Percentiles rank a stretch among this genome's conserved stretches.
These are phyloP conservation scores for Drosophila subquinaria DNA, from an alignment of 2,888 invertebrate genomes.

Conservation along the genomic window DNA sequence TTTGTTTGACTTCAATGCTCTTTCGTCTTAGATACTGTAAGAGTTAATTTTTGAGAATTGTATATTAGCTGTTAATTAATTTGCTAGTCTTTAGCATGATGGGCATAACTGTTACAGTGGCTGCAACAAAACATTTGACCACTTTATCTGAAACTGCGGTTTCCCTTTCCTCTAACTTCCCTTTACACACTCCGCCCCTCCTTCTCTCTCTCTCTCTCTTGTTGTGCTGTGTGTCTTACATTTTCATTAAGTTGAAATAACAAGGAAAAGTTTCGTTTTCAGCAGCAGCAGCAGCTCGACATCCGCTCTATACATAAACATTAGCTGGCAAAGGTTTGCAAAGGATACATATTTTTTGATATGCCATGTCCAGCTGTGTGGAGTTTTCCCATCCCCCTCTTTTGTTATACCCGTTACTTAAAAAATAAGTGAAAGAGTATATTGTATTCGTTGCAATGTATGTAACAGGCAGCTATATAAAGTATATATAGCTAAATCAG, in stretches of 20 bases:
- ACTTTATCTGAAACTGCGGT: background rate
- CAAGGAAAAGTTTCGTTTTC: constrained; percentile 65
- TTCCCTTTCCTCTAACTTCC: background rate
- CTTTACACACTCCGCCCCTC: background rate
- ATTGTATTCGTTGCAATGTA: too few relatives aligned
- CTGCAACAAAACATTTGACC: background rate
- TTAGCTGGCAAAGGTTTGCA: constrained; percentile 35
- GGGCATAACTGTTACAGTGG: constrained; percentile 5
- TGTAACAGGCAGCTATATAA: too few relatives aligned
- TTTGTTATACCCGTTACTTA: too few relatives aligned
- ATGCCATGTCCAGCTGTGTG: constrained; percentile 72
- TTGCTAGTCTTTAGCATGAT: background rate
- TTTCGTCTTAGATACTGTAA: too few relatives aligned
- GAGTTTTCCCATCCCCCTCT: too few relatives aligned
- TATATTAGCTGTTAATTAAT: background rate
- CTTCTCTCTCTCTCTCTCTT: background rate
- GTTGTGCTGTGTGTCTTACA: constrained; percentile 53
- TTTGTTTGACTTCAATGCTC: too few relatives aligned
- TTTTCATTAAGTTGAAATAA: constrained; percentile 78
- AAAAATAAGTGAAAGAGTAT: too few relatives aligned
- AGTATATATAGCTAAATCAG: too few relatives aligned
- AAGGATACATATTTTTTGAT: constrained; percentile 71
- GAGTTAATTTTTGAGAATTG: too few relatives aligned
- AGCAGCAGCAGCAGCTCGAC: constrained; percentile 31
- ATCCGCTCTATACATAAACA: constrained; percentile 61